Base-by-base conservation (phyloP, 2,888 invertebrate species). In the Rosalia funebris region DNA sequence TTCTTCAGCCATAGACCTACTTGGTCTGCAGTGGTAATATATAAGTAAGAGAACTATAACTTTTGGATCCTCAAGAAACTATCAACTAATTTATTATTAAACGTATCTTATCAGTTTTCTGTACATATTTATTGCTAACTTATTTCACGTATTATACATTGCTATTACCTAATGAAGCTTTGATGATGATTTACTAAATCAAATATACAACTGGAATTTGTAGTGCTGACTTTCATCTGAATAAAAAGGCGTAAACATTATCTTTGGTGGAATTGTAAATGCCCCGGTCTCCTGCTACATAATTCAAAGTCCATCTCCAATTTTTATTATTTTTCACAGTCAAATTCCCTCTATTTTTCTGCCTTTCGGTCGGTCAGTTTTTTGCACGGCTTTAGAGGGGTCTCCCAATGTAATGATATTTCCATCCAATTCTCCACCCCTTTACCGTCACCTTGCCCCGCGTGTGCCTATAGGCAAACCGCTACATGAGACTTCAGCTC, bases 221-320 rank as follows among this genome's bases (percentile, higher is more conserved):
- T n/a, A n/a, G n/a, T n/a, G n/a, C n/a, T n/a, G n/a, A n/a, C n/a
- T n/a, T n/a, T n/a, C n/a, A n/a, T n/a, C n/a, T n/a, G n/a, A 42
- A 42, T 17, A 19, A 0, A 42, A 14, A 37, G 39, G 10, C 12
- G 12, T 36, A 12, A 52, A 25, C 39, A 16, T 59, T 67, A 54
- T 58, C 70, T 59, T 50, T 71, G 66, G 75, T 70, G 78, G 73
- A 79, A 76, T 69, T 32, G 55, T 42, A 46, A 32, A 54, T 55
- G 41, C 52, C 60, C 73, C 75, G 71, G 75, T 73, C 72, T 75
- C 75, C 80, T 80, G 78, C 80, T 81, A 81, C 81, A 82, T 82
- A 82, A 82, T 82, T 82, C 82, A 82, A 81, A 80, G 80, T 81
- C 81, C 81, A 81, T 81, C 80, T 81, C 81, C 79, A 81, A 81